Base-by-base conservation (phyloP, 1,140 invertebrate species). In the Neuroterus valhalla region DNA sequence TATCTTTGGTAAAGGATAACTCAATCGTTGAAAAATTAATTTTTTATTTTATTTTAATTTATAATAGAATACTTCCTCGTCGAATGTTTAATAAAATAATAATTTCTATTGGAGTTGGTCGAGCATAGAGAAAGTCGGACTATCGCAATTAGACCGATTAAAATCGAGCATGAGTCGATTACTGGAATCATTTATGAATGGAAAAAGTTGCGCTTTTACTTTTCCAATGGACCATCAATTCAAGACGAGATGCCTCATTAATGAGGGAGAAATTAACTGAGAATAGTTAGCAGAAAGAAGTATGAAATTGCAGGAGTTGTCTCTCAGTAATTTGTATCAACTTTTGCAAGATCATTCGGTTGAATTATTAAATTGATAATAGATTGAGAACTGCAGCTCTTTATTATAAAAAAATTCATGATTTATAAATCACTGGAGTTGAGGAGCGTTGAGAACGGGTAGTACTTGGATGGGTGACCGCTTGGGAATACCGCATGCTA, bases 101-200 rank as follows among this genome's bases (percentile, higher is more conserved):
- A 26, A 50, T 17, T n/a, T 50, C 6, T n/a, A 50, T 0, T 50
- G 15, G n/a, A 6, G 17, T 50, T 19, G 15, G 10, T 50, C 10
- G n/a, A 50, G 15, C 17, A 3, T 62, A 23, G 6, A 38, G 23
- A 62, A 26, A 31, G 55, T 31, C 23, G 26, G 21, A 4, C 5
- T 2, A 62, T 62, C 21, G 21, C 23, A 62, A 62, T 62, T 62
- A 31, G 21, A 62, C 21, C 52, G 52, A 62, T 26, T 62, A 31
- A 31, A 62, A 62, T 62, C 12, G 52, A 62, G 52, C 23, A 62
- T 26, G 19, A 62, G 10, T 55, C 31, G 31, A 38, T 38, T 55
- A 11, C 50, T 23, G 8, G 50, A 55, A 23, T 23, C 50, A 55
- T 55, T 55, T 55, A 55, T 26, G 50, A 55, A 2, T 55, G 3